Base-by-base conservation (phyloP, 2,113 vertebrate genomes). In the Macquaria australasica region DNA sequence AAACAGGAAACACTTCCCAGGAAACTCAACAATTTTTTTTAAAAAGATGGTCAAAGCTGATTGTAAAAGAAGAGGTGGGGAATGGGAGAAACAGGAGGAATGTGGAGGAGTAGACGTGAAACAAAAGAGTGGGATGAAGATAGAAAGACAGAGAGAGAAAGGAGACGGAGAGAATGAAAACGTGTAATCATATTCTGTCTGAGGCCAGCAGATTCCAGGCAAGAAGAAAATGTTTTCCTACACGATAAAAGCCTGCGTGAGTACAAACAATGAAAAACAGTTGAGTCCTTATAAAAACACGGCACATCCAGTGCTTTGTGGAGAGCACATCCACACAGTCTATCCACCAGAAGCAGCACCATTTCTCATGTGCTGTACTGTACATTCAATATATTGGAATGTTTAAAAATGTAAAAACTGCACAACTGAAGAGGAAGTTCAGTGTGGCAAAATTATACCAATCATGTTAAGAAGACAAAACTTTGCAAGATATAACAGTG, bases 1-100 rank as follows among this genome's bases (percentile, higher is more conserved):
- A 95, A 87, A 93, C 92, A 94, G 94, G 94, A 96, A 95, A 91
- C 70, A 10, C 84, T 91, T 95, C n/a, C n/a, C n/a, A n/a, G n/a
- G n/a, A n/a, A n/a, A n/a, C n/a, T n/a, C n/a, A n/a, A n/a, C n/a
- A n/a, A n/a, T n/a, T 31, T 31, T 31, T 31, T 31, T 31, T 31
- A 31, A 31, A 31, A 31, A 77, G 80, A 90, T 76, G 74, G 68
- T 70, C 45, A 80, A 31, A 56, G 76, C 51, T 55, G 86, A 89
- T 90, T 80, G 48, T 50, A 55, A 43, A 6, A 20, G 41, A 48
- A 20, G 5, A 50, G 12, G 21, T n/a, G 21, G 12, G 28, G 39
- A 23, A 15, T 25, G 20, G 31, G 50, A 43, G 21, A 11, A 63
- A 64, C 6, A 11, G 5, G 12, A 12, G 20, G 28, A 62, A 69